Evolutionary conservation across 2,888 invertebrate genomes (phyloP), one percentile per base, ranked within the genome.

Genomic region (Nomada fucata): DNA sequence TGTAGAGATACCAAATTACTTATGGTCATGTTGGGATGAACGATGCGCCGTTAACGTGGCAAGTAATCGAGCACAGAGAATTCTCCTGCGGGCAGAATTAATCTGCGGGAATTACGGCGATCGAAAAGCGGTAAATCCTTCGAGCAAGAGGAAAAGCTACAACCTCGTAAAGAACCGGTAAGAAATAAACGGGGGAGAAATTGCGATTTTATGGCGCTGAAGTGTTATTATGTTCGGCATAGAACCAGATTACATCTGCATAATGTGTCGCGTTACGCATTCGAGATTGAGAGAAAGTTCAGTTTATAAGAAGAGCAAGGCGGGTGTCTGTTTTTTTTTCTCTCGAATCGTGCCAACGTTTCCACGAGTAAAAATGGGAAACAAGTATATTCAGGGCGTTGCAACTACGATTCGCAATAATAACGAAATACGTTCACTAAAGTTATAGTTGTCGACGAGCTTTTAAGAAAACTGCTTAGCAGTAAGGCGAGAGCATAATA

Each of bases 91-190:
- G 53, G 47, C 52, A 20, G 29, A 60, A 67, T 72, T 76, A 61
- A 72, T 80, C 57, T 42, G n/a, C 4, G 36, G 23, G 23, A 74
- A 78, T 77, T 77, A 55, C 29, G n/a, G 44, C 23, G 15, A 53
- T 42, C 36, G 13, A 63, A 18, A 57, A 57, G 52, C 42, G 26
- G 23, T 75, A 64, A 50, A 47, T 52, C 29, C 26, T 61, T 61
- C 29, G 26, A 23, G 15, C 23, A 47, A 10, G 9, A 61, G 20
- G 23, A 52, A 44, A 11, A 65, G 9, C 42, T 36, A 36, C 11
- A 1, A 2, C 15, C 3, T 2, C 26, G 23, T 4, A 26, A 55
- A 53, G 42, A 53, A 53, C 13, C 26, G 1, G 2, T 71, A 20
- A 36, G 20, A 23, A 52, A 20, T 20, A 36, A 61, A 52, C 29